Evolutionary conservation across 1,140 invertebrate genomes (phyloP).

Genomic region (Stenopsyche tienmushanensis): DNA sequence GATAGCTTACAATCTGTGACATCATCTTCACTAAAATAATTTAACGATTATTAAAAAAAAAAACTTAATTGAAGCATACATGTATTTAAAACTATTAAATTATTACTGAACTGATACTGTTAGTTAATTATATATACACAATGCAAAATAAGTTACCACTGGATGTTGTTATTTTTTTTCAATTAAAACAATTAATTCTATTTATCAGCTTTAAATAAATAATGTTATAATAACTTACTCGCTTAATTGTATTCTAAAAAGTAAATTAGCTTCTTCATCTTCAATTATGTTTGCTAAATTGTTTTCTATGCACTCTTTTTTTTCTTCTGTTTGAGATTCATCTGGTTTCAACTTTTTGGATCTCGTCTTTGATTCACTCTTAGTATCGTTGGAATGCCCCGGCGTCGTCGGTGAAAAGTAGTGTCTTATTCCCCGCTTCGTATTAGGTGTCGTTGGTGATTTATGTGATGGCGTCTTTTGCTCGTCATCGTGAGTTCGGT

Average conservation of each 20-base stretch:
- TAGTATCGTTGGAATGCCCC: neutral
- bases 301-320: slow-evolving; percentile 11
- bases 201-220: too few species aligned
- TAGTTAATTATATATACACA: too few species aligned
- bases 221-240: slow-evolving; percentile 45
- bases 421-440: slow-evolving; percentile 26
- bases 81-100: too few species aligned
- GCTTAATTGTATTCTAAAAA: slow-evolving; percentile 55
- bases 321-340: neutral
- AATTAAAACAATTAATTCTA: too few species aligned
- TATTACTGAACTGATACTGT: too few species aligned
- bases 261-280: slow-evolving; percentile 42
- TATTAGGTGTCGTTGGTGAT: slow-evolving; percentile 4
- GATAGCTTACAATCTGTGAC: slow-evolving; percentile 47
- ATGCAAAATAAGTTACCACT: too few species aligned
- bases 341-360: neutral
- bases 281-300: slow-evolving; percentile 34
- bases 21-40: slow-evolving; percentile 52
- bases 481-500: neutral
- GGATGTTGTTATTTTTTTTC: too few species aligned
- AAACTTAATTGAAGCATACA: slow-evolving; percentile 46
- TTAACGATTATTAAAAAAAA: slow-evolving; percentile 1
- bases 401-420: slow-evolving; percentile 33
- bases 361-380: neutral
- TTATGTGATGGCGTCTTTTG: neutral